Evolutionary conservation across 64 coral and sea anemone species (phyloP).

Genomic region (Stylophora pistillata): DNA sequence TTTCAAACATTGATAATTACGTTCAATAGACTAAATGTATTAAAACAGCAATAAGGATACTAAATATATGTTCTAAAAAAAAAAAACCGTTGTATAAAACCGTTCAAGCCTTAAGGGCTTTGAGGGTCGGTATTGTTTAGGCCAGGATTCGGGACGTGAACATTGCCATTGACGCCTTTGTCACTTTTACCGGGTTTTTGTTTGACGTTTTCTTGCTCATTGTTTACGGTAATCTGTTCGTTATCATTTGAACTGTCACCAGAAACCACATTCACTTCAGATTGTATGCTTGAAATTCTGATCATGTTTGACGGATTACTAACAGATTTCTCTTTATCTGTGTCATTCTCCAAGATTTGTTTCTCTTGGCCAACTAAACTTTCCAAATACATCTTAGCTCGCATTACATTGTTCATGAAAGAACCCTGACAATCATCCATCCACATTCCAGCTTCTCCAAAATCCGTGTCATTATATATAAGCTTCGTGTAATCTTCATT

Average conservation of each 20-base stretch:
- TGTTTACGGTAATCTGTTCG: not conserved
- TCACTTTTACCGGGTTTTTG: not conserved
- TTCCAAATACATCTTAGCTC: slow-evolving; percentile 60
- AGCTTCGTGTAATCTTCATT: slow-evolving; percentile 44
- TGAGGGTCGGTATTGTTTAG: too few species aligned
- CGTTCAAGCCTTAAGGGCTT: too few species aligned
- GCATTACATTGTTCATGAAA: slow-evolving; percentile 45
- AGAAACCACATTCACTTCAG: not conserved
- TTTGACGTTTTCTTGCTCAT: slow-evolving; percentile 3
- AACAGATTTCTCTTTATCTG: not conserved
- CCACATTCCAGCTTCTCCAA: slow-evolving; percentile 39
- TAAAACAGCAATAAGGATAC: too few species aligned
- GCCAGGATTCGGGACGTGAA: not conserved
- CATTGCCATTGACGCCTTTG: not conserved
- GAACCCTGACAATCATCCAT: slow-evolving; percentile 39
- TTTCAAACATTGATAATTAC: too few species aligned
- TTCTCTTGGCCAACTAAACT: slow-evolving; percentile 1
- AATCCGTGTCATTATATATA: slow-evolving; percentile 8
- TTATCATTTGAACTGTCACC: not conserved
- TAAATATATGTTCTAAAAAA: too few species aligned
- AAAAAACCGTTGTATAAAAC: too few species aligned
- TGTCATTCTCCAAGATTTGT: not conserved
- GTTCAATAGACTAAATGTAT: too few species aligned
- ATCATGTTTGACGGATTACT: not conserved
- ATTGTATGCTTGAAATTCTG: slow-evolving; percentile 33